Percentiles rank a stretch among this genome's conserved stretches.
Evolutionary conservation across 1,140 invertebrate genomes (phyloP).

Genomic region (Triops cancriformis): DNA sequence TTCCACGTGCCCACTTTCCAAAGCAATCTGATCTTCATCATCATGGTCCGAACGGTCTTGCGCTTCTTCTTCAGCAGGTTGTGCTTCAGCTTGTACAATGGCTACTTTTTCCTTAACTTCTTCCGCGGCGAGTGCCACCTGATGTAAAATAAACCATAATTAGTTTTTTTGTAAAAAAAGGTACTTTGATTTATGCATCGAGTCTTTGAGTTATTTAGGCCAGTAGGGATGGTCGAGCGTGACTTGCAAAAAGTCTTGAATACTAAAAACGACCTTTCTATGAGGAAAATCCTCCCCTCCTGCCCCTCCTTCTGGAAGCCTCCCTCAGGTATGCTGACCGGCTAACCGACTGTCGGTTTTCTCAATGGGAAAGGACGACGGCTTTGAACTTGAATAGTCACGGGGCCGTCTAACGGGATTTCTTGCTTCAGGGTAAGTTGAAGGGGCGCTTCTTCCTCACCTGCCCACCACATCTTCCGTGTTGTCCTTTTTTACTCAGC

Average conservation of each 20-base stretch:
- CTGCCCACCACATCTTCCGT: not conserved
- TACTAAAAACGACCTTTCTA: not conserved
- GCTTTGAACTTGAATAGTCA: slow-evolving; percentile 17
- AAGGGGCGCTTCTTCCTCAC: not conserved
- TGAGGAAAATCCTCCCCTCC: slow-evolving; percentile 3
- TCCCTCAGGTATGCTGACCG: slow-evolving; percentile 11
- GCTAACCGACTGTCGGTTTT: slow-evolving; percentile 13
- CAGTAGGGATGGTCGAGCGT: slow-evolving; percentile 14
- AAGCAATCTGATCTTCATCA: slow-evolving; percentile 29
- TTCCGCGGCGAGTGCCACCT: slow-evolving; percentile 20
- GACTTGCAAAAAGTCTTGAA: slow-evolving; percentile 20
- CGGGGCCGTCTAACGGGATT: slow-evolving; percentile 20
- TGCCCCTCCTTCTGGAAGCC: not conserved
- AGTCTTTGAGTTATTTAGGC: slow-evolving; percentile 22
- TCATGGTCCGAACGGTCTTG: slow-evolving; percentile 30
- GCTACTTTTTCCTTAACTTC: slow-evolving; percentile 25
- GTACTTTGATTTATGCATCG: not conserved
- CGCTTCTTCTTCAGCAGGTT: slow-evolving; percentile 25
- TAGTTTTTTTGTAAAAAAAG: not conserved
- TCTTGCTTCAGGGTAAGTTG: not conserved
- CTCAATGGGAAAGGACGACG: slow-evolving; percentile 16
- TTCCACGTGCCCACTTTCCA: slow-evolving; percentile 27
- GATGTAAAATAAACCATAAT: not conserved
- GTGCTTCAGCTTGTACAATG: slow-evolving; percentile 18
- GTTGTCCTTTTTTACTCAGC: not conserved